These are phyloP conservation scores for Drosophila sordidapex DNA, from an alignment of 2,888 invertebrate genomes.

Conservation along the genomic window DNA sequence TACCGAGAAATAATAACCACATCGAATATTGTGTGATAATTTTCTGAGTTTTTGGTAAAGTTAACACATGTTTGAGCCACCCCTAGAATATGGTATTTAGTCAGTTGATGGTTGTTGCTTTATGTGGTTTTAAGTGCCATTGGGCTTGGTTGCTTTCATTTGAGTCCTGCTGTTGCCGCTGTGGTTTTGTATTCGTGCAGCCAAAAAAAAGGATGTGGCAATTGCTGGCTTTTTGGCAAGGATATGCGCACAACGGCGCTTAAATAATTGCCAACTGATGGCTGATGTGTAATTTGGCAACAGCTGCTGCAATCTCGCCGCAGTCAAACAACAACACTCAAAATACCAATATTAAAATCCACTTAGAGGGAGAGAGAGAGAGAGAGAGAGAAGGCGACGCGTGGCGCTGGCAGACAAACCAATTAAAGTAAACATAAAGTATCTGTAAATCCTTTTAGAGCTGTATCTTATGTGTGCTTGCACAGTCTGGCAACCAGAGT, in stretches of 20 bases:
- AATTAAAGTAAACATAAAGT: conserved; percentile 70
- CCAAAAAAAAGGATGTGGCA: conserved; percentile 27
- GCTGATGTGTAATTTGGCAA: conserved; percentile 35
- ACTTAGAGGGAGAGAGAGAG: conserved; percentile 49
- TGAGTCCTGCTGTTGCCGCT: conserved; percentile 45
- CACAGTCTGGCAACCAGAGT: conserved; percentile 37
- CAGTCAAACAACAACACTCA: conserved; percentile 24
- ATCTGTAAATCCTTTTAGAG: conserved; percentile 73
- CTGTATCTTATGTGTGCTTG: conserved; percentile 19
- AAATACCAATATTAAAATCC: conserved; percentile 63
- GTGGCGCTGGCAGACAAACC: conserved; percentile 58
- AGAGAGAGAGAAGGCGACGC: conserved; percentile 35
- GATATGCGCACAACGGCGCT: conserved; percentile 35
- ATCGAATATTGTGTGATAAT: not conserved
- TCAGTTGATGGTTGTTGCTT: not conserved
- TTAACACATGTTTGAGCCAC: not conserved
- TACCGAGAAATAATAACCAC: not conserved
- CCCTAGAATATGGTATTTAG: not conserved
- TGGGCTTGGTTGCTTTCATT: conserved; percentile 15
- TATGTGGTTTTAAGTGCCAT: conserved; percentile 59
- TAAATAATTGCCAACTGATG: conserved; percentile 58
- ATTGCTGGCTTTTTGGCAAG: conserved; percentile 41
- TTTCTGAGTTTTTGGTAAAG: not conserved
- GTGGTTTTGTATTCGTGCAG: conserved; percentile 39
- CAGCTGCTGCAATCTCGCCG: conserved; percentile 56